phyloP scores from a whole-genome alignment of 2,113 vertebrate genomes.

The Petrocephalus zakoni region DNA sequence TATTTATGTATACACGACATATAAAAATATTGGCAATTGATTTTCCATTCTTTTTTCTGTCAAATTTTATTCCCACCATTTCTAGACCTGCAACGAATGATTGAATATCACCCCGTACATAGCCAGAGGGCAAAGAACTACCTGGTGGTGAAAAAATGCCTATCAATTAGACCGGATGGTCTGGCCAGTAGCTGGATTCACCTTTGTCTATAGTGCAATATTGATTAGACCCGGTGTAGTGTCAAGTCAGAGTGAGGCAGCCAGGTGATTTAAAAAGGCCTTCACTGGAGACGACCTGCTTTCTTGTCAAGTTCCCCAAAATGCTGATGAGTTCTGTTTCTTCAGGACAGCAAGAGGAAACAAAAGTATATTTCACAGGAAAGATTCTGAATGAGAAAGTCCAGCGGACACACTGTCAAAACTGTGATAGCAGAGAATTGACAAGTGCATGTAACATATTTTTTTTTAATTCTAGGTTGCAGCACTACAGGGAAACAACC shows the following conservation, averaged over 20 bases:
- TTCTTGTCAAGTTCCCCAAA: slow-evolving; percentile 65
- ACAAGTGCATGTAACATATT: slow-evolving; percentile 85
- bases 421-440: slow-evolving; percentile 73
- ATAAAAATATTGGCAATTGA: slow-evolving; percentile 72
- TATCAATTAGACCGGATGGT: slow-evolving; percentile 87
- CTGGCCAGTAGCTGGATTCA: slow-evolving; percentile 73
- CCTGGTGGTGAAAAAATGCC: slow-evolving; percentile 74
- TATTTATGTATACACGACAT: slow-evolving; percentile 29
- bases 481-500: slow-evolving; percentile 52
- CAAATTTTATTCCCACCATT: slow-evolving; percentile 71
- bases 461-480: slow-evolving; percentile 65
- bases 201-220: slow-evolving; percentile 78
- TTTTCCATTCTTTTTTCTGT: slow-evolving; percentile 62
- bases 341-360: slow-evolving; percentile 61
- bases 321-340: slow-evolving; percentile 64
- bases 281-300: slow-evolving; percentile 74
- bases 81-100: slow-evolving; percentile 55
- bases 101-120: slow-evolving; percentile 66
- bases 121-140: slow-evolving; percentile 75
- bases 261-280: slow-evolving; percentile 83
- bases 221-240: slow-evolving; percentile 93
- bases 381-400: slow-evolving; percentile 77
- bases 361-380: slow-evolving; percentile 54
- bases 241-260: slow-evolving; percentile 89
- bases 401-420: slow-evolving; percentile 81